phyloP scores from a whole-genome alignment of 2,113 vertebrate species.

The Sclerurus mexicanus region DNA sequence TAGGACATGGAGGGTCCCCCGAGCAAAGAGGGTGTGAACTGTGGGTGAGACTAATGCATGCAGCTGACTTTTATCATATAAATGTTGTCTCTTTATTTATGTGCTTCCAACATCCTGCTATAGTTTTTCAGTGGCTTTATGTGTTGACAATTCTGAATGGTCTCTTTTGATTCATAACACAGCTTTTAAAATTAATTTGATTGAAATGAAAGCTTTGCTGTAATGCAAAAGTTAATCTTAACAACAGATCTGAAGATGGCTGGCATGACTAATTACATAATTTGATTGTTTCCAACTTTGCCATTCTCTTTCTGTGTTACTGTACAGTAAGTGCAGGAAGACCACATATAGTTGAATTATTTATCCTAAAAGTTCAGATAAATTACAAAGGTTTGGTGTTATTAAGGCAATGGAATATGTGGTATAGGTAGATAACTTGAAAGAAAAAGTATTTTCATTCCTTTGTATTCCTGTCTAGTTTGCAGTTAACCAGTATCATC shows the following conservation, averaged over 20 bases:
- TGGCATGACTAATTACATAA: neutral
- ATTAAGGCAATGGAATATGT: neutral
- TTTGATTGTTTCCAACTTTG: neutral
- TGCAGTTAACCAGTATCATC: neutral
- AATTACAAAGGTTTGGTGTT: neutral
- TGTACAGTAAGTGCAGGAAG: neutral
- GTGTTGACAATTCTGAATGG: neutral
- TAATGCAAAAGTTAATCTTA: neutral
- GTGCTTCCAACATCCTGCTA: neutral
- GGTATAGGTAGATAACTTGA: neutral
- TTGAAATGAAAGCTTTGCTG: neutral
- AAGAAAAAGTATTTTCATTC: neutral
- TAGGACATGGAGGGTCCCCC: neutral
- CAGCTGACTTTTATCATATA: neutral
- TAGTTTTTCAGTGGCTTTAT: neutral
- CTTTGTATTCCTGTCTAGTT: neutral
- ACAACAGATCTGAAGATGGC: neutral
- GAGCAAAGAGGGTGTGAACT: neutral
- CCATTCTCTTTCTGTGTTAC: neutral
- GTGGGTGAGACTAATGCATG: neutral
- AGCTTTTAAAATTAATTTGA: neutral
- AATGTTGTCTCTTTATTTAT: accelerated
- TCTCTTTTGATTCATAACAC: neutral
- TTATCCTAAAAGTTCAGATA: neutral
- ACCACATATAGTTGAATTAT: neutral